Base-by-base conservation (phyloP, 2,113 vertebrate genomes). In the Engystomops pustulosus region DNA sequence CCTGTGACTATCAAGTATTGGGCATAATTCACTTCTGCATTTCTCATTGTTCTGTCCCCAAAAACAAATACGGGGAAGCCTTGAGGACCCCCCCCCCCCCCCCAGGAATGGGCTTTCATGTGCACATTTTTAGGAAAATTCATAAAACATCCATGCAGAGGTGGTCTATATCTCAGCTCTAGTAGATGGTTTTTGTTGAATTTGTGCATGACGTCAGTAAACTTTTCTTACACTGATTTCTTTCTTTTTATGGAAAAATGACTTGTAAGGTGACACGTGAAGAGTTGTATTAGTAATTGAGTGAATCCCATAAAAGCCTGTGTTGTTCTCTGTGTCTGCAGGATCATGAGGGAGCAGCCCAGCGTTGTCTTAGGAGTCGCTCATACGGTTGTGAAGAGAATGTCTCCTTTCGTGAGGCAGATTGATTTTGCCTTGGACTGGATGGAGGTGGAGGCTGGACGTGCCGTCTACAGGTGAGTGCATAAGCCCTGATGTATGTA, bases 391-490 rank as follows among this genome's bases (percentile, higher is more conserved):
- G 96, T 97, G 49, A 95, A 90, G 89, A 94, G 97, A 27, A 91
- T 98, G 93, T 99, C 97, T 0, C 91, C 96, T 0, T 99, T 99
- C 3, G 96, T 99, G 55, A 89, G 96, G 62, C 98, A 99, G 85
- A 96, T 98, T 0, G 97, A 99, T 88, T 99, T 99, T 0, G 97
- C 98, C 0, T 90, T 99, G 84, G 98, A 99, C 87, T 99, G 98
- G 98, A 97, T 98, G 97, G 97, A 96, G 60, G 91, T 99, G 1
- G 97, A 99, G 87, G 98, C 98, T 0, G 97, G 96, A 0, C 90
- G 96, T 1, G 96, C 97, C 0, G 93, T 99, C 58, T 98, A 97
- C 92, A 96, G 96, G 97, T 98, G 87, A 78, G 87, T 20, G 27
- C 7, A 27, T 34, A n/a, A n/a, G n/a, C n/a, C n/a, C n/a, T n/a